phyloP scores from a whole-genome alignment of 2,113 vertebrate species.

The Pangasianodon hypophthalmus region DNA sequence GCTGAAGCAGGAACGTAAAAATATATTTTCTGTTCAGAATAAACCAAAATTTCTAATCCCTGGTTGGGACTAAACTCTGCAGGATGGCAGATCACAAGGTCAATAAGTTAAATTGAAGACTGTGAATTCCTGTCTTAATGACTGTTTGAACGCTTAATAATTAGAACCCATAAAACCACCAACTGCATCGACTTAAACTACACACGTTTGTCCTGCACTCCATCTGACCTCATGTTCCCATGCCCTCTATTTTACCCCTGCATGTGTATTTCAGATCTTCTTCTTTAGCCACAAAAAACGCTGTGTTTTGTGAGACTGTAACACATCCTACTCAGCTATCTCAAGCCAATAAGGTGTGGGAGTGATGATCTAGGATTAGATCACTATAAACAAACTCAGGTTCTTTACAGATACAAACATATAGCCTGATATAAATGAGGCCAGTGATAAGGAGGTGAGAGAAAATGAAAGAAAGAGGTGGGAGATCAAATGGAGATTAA shows the following conservation, averaged over 20 bases:
- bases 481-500: conserved; percentile 22
- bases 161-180: not conserved
- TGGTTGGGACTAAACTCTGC: not conserved
- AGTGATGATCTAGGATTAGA: conserved; percentile 8
- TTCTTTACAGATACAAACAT: not conserved
- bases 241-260: not conserved
- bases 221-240: not conserved
- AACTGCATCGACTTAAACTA: not conserved
- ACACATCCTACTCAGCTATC: conserved; percentile 11
- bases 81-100: not conserved
- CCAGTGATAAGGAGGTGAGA: conserved; percentile 2
- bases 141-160: not conserved
- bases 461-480: conserved; percentile 10
- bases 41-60: not conserved
- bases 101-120: not conserved
- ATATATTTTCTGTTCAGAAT: not conserved
- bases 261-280: not conserved
- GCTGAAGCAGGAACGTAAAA: too few relatives aligned
- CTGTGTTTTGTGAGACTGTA: not conserved
- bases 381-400: not conserved
- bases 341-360: not conserved
- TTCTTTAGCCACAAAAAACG: not conserved
- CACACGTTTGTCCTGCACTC: not conserved
- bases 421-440: conserved; percentile 24
- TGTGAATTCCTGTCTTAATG: not conserved